Base-by-base conservation (phyloP, 2,888 invertebrate species). In the Microchrysa polita region DNA sequence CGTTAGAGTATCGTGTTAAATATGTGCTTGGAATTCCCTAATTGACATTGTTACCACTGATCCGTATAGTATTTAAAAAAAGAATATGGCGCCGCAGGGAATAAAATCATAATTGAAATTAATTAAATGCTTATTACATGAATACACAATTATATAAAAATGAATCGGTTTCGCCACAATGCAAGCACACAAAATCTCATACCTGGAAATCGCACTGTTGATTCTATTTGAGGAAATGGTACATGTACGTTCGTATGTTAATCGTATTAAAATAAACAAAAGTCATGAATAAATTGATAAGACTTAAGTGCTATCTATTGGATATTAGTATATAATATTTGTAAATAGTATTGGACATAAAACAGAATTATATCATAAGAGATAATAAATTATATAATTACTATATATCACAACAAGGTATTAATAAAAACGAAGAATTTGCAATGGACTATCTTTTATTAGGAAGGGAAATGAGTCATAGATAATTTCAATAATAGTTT, bases 281-380 rank as follows among this genome's bases (percentile, higher is more conserved):
- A 48, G 48, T 48, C n/a, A n/a, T n/a, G n/a, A 48, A 48, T 12
- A 48, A 48, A 48, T 48, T 48, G 10, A 48, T n/a, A 5, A n/a
- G 2, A 48, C 48, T 42, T 9, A 12, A 12, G 42, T 9, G 48
- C 48, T 10, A 48, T n/a, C n/a, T n/a, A n/a, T 48, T 48, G 14
- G 48, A 12, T n/a, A 10, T 2, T n/a, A 48, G 48, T 48, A 48
- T 4, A 48, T 48, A n/a, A 48, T 48, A 34, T 34, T 34, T 48
- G 48, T 48, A 48, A 5, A 48, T 48, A 48, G 2, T 34, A 34
- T n/a, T n/a, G 10, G 4, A n/a, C 4, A 48, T 48, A 10, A 48
- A 48, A 48, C 48, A 48, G n/a, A n/a, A 48, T 48, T 48, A 48
- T 48, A 48, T 48, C 48, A n/a, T 48, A 48, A 48, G 48, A 48